Evolutionary conservation across 92 coral and sea anemone species (phyloP), one percentile per base, ranked within the genome.

Genomic region (Epizoanthus stellaris): DNA sequence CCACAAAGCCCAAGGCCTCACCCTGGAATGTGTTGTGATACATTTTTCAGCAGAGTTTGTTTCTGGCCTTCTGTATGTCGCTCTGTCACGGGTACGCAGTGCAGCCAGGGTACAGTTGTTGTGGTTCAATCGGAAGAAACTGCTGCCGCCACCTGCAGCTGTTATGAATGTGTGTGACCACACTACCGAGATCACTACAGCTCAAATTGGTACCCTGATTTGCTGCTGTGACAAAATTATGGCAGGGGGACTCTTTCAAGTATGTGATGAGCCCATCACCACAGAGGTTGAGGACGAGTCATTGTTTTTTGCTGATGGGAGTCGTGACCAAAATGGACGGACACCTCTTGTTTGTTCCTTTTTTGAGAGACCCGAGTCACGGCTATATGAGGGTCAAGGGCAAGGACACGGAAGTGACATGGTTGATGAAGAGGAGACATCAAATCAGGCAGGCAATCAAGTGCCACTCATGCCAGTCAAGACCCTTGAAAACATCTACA

Each of bases 1-100:
- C 34, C 76, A 70, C 76, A 70, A 70, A 43, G 56, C 76, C 3
- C 76, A 70, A 42, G 76, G 76, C 57, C 76, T 70, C 57, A 70
- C 76, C 57, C n/a, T 70, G 58, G 76, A 70, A 20, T 40, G 76
- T 14, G 76, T 42, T 10, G 58, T 43, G n/a, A 42, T 70, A 15
- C 76, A 70, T n/a, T 70, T 70, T 20, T 70, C 58, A 40, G 2
- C 76, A 42, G 76, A 70, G 13, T 70, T 70, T 17, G 21, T 70
- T 40, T 40, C 76, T 40, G 57, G 75, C 21, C 75, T 70, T 1
- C 20, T 40, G 3, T 17, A 72, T 47, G 76, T 72, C 6, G 60
- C 76, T 3, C 60, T 72, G 9, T 72, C 76, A 3, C 54, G 75
- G 56, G 75, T 70, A 39, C 75, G 75, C 45, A 11, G 58, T 70